phyloP scores from a whole-genome alignment of 2,113 vertebrate genomes.

The Protomyctophum bolini region DNA sequence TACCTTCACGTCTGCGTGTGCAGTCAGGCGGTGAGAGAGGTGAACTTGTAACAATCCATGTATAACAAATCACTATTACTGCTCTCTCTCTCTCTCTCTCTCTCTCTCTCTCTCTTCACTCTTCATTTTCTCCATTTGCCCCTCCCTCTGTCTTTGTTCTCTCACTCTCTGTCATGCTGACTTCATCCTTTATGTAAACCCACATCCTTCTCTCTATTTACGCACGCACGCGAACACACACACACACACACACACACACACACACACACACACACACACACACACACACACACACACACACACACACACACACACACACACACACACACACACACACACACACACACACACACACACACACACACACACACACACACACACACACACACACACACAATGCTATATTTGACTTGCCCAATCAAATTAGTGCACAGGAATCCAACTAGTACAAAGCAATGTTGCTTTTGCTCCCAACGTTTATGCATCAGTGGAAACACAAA shows the following conservation, averaged over 20 bases:
- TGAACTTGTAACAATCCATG: conserved; percentile 26
- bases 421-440: too few relatives aligned
- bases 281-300: neutral
- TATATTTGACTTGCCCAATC: too few relatives aligned
- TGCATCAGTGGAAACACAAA: too few relatives aligned
- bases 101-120: conserved; percentile 29
- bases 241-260: conserved; percentile 1
- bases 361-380: too few relatives aligned
- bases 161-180: conserved; percentile 8
- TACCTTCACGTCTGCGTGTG: conserved; percentile 25
- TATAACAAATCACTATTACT: conserved; percentile 39
- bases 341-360: neutral
- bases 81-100: conserved; percentile 47
- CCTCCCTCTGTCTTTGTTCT: neutral
- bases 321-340: conserved; percentile 4
- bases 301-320: neutral
- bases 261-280: conserved; percentile 3
- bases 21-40: conserved; percentile 15
- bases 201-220: too few relatives aligned
- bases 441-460: too few relatives aligned
- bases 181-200: conserved; percentile 22
- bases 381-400: too few relatives aligned
- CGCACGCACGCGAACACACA: neutral
- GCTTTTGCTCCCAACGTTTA: too few relatives aligned
- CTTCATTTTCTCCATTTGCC: conserved; percentile 4